Evolutionary conservation across 2,888 invertebrate species (phyloP).

Genomic region (Hydrotaea diabolus): DNA sequence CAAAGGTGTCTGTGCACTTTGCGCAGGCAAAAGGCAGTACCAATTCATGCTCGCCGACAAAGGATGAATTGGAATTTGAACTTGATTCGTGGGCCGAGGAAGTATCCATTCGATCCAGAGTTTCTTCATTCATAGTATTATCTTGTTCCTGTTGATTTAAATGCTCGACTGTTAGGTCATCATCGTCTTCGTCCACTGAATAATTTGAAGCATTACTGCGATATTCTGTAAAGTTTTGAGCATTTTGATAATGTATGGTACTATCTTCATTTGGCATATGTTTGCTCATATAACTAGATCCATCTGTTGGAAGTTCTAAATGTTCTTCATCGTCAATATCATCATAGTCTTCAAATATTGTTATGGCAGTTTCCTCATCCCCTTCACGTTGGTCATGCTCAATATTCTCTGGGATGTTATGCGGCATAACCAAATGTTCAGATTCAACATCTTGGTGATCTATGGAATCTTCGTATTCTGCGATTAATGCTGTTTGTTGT

Average conservation of each 20-base stretch:
- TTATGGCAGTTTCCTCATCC: constrained; percentile 13
- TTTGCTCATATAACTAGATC: background rate
- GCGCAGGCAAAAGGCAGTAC: constrained; percentile 70
- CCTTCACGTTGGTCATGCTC: background rate
- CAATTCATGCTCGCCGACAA: background rate
- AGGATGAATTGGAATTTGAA: background rate
- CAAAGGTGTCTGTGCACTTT: constrained; percentile 71
- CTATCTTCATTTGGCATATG: background rate
- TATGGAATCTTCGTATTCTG: background rate
- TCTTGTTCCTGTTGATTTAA: background rate
- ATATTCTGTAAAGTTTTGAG: background rate
- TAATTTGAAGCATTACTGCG: background rate
- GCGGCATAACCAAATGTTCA: background rate
- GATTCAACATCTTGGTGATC: background rate
- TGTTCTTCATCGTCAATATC: constrained; percentile 1
- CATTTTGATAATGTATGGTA: background rate
- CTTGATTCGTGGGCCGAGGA: constrained; percentile 1
- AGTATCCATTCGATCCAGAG: background rate
- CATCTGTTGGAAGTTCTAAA: background rate
- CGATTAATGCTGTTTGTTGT: background rate
- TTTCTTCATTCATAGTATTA: background rate
- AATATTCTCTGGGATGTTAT: background rate
- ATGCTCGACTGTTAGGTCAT: background rate
- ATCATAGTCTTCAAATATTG: constrained; percentile 54
- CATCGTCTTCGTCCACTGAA: background rate